Base-by-base conservation (phyloP, 2,113 vertebrate species). In the Tetraodon nigroviridis region DNA sequence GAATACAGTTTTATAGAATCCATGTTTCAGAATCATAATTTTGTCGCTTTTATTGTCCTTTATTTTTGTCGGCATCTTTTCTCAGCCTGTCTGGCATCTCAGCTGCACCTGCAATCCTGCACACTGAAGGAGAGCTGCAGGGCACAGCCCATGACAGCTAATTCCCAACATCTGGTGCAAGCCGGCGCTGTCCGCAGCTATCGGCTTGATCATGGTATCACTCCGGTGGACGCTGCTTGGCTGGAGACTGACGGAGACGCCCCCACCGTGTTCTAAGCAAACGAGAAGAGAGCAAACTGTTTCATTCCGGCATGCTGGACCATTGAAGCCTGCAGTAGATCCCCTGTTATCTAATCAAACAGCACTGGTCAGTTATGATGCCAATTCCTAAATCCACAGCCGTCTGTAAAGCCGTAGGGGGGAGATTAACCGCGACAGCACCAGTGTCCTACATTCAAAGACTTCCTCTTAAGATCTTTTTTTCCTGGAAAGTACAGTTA, bases 341-440 rank as follows among this genome's bases (percentile, higher is more conserved):
- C 84, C 81, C 81, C 83, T 84, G 83, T 90, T 90, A 89, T 90
- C 89, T 89, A 89, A 90, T 90, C 89, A 87, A 87, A 89, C 86
- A 89, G 89, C 84, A 76, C 77, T 86, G 85, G 88, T 88, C 84
- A 86, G 84, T 85, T 83, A 82, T 67, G 82, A 88, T 89, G 87
- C 89, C 89, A 90, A 78, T 75, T 81, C 69, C 82, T 85, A 87
- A 90, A 89, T 87, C 83, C 83, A 82, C 68, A 80, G 84, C 86
- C 80, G 77, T 81, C 84, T 85, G 86, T 81, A 86, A 82, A 86
- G 86, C 88, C 81, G 69, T 82, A 71, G 32, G 80, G 88, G 85
- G 86, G 79, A 88, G 87, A 88, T 87, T 86, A 90, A 76, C 86
- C 57, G 74, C 76, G 51, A 85, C 84, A 81, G 82, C 67, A 70